These are phyloP conservation scores for Leptinotarsa texana DNA, from an alignment of 1,140 invertebrate species.

Conservation along the genomic window DNA sequence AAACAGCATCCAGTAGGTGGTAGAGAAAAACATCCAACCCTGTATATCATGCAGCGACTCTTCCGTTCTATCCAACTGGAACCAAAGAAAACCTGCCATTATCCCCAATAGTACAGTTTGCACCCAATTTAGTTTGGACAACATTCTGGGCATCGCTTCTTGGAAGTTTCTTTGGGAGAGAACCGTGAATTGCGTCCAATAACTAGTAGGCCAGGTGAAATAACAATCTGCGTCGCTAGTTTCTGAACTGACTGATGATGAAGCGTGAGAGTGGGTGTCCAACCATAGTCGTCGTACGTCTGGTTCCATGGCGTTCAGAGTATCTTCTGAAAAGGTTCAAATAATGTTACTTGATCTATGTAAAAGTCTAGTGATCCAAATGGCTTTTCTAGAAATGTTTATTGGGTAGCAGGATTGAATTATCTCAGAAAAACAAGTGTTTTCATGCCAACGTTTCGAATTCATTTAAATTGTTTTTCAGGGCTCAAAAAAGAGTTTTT, in stretches of 20 bases:
- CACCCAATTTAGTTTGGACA: constrained; percentile 81
- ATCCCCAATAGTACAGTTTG: constrained; percentile 75
- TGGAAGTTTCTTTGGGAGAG: constrained; percentile 79
- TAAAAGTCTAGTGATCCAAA: too few species aligned
- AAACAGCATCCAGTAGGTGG: constrained; percentile 87
- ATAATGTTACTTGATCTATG: background rate
- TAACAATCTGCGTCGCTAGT: constrained; percentile 53
- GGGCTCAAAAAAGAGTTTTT: too few species aligned
- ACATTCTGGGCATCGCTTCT: constrained; percentile 76
- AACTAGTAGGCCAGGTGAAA: constrained; percentile 77
- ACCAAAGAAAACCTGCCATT: constrained; percentile 80
- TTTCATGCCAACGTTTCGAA: too few species aligned
- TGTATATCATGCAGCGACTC: constrained; percentile 78
- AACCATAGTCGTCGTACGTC: constrained; percentile 74
- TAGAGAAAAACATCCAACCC: constrained; percentile 87
- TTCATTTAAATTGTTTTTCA: too few species aligned
- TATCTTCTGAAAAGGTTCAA: constrained; percentile 35
- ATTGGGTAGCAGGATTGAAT: too few species aligned
- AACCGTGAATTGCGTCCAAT: constrained; percentile 80
- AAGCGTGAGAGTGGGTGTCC: constrained; percentile 74
- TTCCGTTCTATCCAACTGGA: constrained; percentile 75
- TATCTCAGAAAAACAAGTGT: too few species aligned
- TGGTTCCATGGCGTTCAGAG: constrained; percentile 60
- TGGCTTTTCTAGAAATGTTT: too few species aligned
- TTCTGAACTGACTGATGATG: constrained; percentile 66